Base-by-base conservation (phyloP, 2,797 vertebrate species). In the Gallirallus australis region DNA sequence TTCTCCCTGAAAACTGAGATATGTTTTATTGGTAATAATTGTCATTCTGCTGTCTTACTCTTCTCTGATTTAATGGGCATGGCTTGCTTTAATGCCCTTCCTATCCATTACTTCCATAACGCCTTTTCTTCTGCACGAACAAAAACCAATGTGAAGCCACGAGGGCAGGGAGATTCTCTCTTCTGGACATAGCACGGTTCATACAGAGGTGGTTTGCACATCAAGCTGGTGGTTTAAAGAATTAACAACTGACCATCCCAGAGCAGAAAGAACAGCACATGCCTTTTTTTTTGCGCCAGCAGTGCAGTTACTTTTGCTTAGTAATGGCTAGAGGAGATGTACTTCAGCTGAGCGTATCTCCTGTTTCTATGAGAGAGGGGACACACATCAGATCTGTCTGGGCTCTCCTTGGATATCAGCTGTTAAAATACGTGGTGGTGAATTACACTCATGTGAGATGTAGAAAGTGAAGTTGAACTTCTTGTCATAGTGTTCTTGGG, bases 91-190 rank as follows among this genome's bases (percentile, higher is more conserved):
- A 37, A 59, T 66, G 6, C 24, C 20, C 8, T 82, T 56, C 53
- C 15, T 42, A n/a, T 66, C 50, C 5, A 0, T 87, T 91, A 87
- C 8, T 82, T 84, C 57, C 39, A 35, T 37, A 27, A 14, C 53
- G 35, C 19, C 11, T 70, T 85, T 64, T 7, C 27, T 83, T 66
- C 56, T 66, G 24, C 15, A 24, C 57, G 18, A 70, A 45, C 20
- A 78, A 64, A 93, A 82, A 27, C 1, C 48, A 40, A 0, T 0
- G 0, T 48, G 75, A 70, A 56, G 35, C 0, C 1, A 53, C 0
- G 2, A 68, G 20, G 21, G 31, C n/a, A 33, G 48, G 39, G 77
- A 25, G 6, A 14, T 15, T 83, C n/a, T 90, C 30, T 79, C 31
- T 60, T 66, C 30, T 63, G 68, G 66, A 78, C 33, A 24, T 2